Evolutionary conservation across 2,888 invertebrate species (phyloP).

Genomic region (Schizaphis graminum): DNA sequence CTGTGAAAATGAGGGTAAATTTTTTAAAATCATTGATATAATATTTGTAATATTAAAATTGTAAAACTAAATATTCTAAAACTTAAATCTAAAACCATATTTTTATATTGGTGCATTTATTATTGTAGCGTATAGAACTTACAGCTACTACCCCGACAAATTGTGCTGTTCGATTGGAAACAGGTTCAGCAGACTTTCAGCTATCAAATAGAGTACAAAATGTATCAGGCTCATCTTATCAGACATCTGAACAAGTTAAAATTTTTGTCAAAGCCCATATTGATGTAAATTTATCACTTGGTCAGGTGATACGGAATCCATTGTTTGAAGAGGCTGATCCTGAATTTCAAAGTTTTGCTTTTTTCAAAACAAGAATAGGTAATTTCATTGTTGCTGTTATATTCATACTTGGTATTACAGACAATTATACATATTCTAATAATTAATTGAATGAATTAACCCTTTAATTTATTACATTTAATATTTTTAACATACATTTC

Average conservation of each 20-base stretch:
- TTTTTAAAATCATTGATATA: not conserved
- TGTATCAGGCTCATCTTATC: slow-evolving; percentile 76
- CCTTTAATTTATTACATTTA: not conserved
- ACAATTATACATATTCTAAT: not conserved
- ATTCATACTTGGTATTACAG: not conserved
- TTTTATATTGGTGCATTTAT: slow-evolving; percentile 56
- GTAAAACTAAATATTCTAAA: not conserved
- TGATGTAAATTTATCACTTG: slow-evolving; percentile 94
- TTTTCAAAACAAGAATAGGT: slow-evolving; percentile 95
- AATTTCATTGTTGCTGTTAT: slow-evolving; percentile 68
- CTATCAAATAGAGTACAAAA: slow-evolving; percentile 95
- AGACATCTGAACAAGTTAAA: slow-evolving; percentile 77
- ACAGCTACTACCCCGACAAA: slow-evolving; percentile 98
- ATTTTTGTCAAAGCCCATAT: slow-evolving; percentile 88
- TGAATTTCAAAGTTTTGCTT: slow-evolving; percentile 97
- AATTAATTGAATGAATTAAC: not conserved
- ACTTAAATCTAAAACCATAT: not conserved
- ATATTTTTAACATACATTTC: not conserved
- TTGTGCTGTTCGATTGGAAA: slow-evolving; percentile 95
- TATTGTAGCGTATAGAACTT: slow-evolving; percentile 86
- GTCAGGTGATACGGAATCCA: slow-evolving; percentile 92
- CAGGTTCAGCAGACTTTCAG: slow-evolving; percentile 93
- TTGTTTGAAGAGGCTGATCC: slow-evolving; percentile 98
- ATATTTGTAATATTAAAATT: not conserved
- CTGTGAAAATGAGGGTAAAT: slow-evolving; percentile 85